Evolutionary conservation across 2,888 invertebrate genomes (phyloP).

Genomic region (Hipparchia semele): DNA sequence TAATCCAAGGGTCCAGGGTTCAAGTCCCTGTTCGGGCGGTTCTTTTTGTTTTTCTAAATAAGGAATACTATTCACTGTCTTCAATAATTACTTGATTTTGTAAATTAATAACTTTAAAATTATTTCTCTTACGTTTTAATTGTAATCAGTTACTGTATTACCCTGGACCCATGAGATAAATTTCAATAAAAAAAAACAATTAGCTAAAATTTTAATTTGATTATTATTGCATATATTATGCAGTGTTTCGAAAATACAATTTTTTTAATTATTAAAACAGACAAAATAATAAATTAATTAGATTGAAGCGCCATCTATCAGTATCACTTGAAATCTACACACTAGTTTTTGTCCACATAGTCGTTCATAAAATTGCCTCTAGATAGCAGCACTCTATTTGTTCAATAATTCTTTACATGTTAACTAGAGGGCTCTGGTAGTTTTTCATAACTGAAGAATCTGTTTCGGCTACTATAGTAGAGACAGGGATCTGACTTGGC

Average conservation of each 20-base stretch:
- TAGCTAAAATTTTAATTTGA: no score
- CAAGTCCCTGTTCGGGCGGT: constrained; percentile 83
- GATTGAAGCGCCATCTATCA: constrained; percentile 4
- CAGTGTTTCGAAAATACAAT: background rate
- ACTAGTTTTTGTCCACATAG: background rate
- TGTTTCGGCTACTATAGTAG: no score
- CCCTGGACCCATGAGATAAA: constrained; percentile 15
- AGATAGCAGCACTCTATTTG: background rate
- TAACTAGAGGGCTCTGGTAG: constrained; percentile 6
- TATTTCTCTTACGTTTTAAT: no score
- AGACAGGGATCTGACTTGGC: no score
- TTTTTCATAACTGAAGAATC: background rate
- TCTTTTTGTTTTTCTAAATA: constrained; percentile 32
- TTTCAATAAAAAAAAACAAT: background rate
- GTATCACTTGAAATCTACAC: background rate
- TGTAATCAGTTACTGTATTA: background rate
- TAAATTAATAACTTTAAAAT: no score
- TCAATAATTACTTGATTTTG: background rate
- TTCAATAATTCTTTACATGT: background rate
- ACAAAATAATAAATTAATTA: no score
- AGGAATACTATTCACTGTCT: background rate
- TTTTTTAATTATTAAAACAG: background rate
- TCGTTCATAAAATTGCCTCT: background rate
- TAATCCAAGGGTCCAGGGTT: constrained; percentile 84
- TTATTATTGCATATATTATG: no score